Percentiles rank a stretch among this genome's conserved stretches.
Conservation (phyloP, 2,797 vertebrate genomes). For the Esox masquinongy region DNA sequence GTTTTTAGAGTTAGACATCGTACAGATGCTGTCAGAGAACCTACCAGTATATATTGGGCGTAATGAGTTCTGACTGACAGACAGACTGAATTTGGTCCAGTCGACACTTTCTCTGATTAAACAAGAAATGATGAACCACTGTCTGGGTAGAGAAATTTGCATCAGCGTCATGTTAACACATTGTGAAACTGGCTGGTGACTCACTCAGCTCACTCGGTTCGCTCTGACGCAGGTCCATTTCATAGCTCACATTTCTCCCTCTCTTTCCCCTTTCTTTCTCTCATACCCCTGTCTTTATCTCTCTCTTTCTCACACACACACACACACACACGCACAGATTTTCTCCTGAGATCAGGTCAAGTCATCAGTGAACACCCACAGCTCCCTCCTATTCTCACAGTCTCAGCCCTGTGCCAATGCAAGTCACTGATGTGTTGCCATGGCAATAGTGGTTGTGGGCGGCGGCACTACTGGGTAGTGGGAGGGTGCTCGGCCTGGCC, state of each 20-base stretch:
- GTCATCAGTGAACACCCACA: slow-evolving; percentile 66
- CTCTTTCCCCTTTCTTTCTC: not conserved
- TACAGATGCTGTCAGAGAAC: not conserved
- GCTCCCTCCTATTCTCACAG: slow-evolving; percentile 27
- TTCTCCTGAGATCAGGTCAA: slow-evolving; percentile 65
- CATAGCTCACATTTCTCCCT: slow-evolving; percentile 59
- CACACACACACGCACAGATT: slow-evolving; percentile 53
- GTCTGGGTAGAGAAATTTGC: slow-evolving; percentile 63
- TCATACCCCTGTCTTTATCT: slow-evolving; percentile 7
- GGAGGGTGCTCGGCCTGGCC: slow-evolving; percentile 70
- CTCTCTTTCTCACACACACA: slow-evolving; percentile 4
- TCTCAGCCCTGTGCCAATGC: slow-evolving; percentile 42
- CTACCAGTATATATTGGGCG: slow-evolving; percentile 22
- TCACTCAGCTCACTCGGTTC: slow-evolving; percentile 68
- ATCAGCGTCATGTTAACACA: slow-evolving; percentile 81
- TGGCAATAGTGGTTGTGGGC: slow-evolving; percentile 74
- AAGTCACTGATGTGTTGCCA: slow-evolving; percentile 77
- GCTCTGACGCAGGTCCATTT: slow-evolving; percentile 68
- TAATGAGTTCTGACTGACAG: slow-evolving; percentile 23
- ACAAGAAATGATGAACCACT: slow-evolving; percentile 40
- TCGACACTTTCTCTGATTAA: slow-evolving; percentile 4
- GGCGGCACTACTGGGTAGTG: slow-evolving; percentile 59
- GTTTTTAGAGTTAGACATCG: not conserved
- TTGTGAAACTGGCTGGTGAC: slow-evolving; percentile 85
- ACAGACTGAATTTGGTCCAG: not conserved